These are phyloP conservation scores for Myotis findleyi DNA, from an alignment of 2,797 vertebrate species.

Conservation along the genomic window DNA sequence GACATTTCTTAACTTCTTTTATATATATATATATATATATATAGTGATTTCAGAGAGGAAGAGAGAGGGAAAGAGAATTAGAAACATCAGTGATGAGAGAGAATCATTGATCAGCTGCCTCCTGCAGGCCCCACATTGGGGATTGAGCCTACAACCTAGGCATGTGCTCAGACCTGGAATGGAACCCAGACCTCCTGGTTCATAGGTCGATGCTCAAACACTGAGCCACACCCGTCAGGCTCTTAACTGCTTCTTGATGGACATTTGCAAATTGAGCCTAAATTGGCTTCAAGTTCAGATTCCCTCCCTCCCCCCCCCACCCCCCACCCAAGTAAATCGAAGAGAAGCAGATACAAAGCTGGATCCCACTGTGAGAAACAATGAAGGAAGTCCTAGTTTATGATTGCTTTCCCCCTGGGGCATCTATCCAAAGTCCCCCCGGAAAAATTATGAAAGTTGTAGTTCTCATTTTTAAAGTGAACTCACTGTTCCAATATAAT, in stretches of 20 bases:
- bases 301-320: background rate
- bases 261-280: constrained; percentile 14
- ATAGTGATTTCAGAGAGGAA: too few species aligned
- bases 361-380: constrained; percentile 38
- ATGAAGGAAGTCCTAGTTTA: background rate
- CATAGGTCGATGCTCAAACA: too few species aligned
- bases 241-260: background rate
- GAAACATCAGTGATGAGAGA: too few species aligned
- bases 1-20: constrained; percentile 33
- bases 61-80: too few species aligned
- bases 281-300: background rate
- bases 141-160: too few species aligned
- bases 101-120: too few species aligned
- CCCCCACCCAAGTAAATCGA: constrained; percentile 24
- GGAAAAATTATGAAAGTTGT: background rate
- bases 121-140: too few species aligned
- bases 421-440: constrained; percentile 41
- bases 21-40: too few species aligned
- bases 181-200: too few species aligned
- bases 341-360: background rate
- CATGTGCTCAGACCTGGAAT: too few species aligned
- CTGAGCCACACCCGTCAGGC: too few species aligned
- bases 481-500: constrained; percentile 14
- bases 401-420: background rate
- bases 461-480: constrained; percentile 60